These are phyloP conservation scores for Axis porcinus DNA, from an alignment of 2,113 vertebrate genomes.

Conservation along the genomic window DNA sequence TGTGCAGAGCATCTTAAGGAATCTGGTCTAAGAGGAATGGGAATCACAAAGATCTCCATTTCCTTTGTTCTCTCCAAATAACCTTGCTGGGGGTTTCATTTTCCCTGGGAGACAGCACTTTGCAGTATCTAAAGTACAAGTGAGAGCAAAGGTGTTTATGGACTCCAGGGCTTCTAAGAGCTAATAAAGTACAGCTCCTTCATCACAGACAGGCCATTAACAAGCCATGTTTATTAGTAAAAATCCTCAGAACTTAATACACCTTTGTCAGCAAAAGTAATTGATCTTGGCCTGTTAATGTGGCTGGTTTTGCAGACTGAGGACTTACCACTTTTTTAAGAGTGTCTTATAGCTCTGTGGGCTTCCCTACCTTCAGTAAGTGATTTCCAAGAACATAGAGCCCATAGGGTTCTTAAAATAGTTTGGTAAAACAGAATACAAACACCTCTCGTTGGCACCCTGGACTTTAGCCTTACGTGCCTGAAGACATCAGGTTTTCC, in stretches of 20 bases:
- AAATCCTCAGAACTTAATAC: slow-evolving; percentile 71
- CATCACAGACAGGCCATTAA: slow-evolving; percentile 77
- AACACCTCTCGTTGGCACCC: not conserved
- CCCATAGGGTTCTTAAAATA: not conserved
- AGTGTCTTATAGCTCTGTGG: not conserved
- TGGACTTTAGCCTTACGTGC: not conserved
- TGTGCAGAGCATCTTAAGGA: not conserved
- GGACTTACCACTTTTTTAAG: slow-evolving; percentile 47
- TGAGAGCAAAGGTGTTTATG: slow-evolving; percentile 77
- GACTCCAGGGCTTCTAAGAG: slow-evolving; percentile 61
- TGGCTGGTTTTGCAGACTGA: slow-evolving; percentile 62
- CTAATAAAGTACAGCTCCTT: slow-evolving; percentile 70
- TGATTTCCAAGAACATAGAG: not conserved
- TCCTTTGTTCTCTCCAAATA: slow-evolving; percentile 30
- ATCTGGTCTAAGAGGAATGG: not conserved
- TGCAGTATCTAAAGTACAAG: slow-evolving; percentile 52
- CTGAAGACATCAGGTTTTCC: not conserved
- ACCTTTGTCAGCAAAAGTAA: slow-evolving; percentile 76
- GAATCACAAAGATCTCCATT: not conserved
- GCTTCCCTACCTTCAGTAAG: not conserved
- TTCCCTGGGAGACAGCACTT: slow-evolving; percentile 58
- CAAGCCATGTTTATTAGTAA: slow-evolving; percentile 70
- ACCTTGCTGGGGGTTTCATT: slow-evolving; percentile 24
- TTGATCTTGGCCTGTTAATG: slow-evolving; percentile 72
- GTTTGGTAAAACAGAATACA: not conserved